Conservation (phyloP, 2,888 invertebrate species). For the Tinea semifulvella region DNA sequence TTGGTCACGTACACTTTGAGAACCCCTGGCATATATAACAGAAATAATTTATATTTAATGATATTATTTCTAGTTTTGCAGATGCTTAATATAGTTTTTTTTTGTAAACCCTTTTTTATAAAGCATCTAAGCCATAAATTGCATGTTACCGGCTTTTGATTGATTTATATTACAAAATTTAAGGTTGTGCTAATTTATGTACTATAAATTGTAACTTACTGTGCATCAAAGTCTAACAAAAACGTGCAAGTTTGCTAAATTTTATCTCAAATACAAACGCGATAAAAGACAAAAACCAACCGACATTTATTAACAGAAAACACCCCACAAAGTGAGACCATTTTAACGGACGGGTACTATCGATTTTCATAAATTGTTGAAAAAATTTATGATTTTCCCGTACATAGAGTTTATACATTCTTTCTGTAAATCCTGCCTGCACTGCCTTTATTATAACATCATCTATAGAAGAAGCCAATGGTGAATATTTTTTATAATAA, state of each 20-base stretch:
- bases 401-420: conserved; percentile 25
- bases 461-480: conserved; percentile 27
- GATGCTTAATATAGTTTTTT: too few relatives aligned
- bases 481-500: conserved; percentile 34
- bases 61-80: too few relatives aligned
- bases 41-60: too few relatives aligned
- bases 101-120: too few relatives aligned
- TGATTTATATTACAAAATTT: too few relatives aligned
- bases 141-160: too few relatives aligned
- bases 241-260: not conserved
- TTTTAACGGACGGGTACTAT: conserved; percentile 22
- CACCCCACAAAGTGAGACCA: conserved; percentile 30
- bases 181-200: too few relatives aligned
- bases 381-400: conserved; percentile 23
- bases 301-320: conserved; percentile 27
- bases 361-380: conserved; percentile 13
- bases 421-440: conserved; percentile 34
- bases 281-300: conserved; percentile 29
- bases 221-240: not conserved
- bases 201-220: not conserved
- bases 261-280: conserved; percentile 33
- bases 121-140: too few relatives aligned
- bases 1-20: too few relatives aligned
- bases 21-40: too few relatives aligned
- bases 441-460: conserved; percentile 26